Evolutionary conservation across 2,797 vertebrate species (phyloP), one percentile per base, ranked within the genome.

Genomic region (Sternarchorhynchus goeldii): DNA sequence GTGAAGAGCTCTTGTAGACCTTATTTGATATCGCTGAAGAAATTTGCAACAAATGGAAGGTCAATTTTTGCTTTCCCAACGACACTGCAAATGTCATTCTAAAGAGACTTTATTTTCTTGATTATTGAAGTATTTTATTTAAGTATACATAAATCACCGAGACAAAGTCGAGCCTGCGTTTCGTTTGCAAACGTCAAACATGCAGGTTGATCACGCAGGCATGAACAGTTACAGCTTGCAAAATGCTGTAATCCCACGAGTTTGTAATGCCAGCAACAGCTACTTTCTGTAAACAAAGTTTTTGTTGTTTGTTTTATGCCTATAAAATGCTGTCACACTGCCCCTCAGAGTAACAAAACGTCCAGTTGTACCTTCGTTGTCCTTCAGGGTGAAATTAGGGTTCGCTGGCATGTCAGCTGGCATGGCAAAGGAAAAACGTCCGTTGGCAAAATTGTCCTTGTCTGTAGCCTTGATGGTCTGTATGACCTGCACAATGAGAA

Each of bases 371-470:
- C 96, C 96, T 96, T 95, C 94, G 76, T 98, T 98, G 85, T 97
- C 95, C 88, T 93, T 95, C 74, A 98, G 76, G 6, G 95, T 95
- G 88, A 98, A 97, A 88, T 96, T 96, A 29, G 94, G 94, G 83
- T 96, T 96, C 60, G 87, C 53, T 41, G 92, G 85, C 75, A 93
- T 87, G 20, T 86, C 92, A 65, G 92, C 90, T 80, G 94, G 92
- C 53, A 95, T 86, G 66, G 91, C 92, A 86, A 95, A 97, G 87
- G 92, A 92, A 87, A 97, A 96, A 76, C 90, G 91, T 3, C 96
- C 96, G 79, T 96, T 96, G 81, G 94, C 94, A 86, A 95, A 94
- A 87, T 94, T 93, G 85, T 97, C 96, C 87, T 91, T 94, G 89
- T 98, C 96, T 18, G 86, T 92, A 63, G 95, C 95, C 81, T 89